phyloP scores from a whole-genome alignment of 2,113 vertebrate genomes.

The Synchiropus splendidus region DNA sequence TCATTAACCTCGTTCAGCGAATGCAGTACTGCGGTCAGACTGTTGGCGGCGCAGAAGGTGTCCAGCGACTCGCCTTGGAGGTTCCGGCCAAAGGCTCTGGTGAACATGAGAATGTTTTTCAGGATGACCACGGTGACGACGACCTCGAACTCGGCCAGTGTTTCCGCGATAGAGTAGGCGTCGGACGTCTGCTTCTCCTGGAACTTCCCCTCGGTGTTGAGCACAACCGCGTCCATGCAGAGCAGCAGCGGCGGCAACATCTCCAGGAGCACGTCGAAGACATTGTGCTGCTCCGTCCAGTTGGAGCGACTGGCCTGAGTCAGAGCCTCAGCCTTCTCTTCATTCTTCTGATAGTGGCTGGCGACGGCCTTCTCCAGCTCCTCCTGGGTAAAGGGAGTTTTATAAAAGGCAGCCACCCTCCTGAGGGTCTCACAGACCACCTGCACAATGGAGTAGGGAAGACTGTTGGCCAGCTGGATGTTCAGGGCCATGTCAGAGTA shows the following conservation, averaged over 20 bases:
- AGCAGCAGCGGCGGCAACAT: slow-evolving; percentile 72
- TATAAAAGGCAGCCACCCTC: slow-evolving; percentile 72
- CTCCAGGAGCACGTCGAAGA: slow-evolving; percentile 78
- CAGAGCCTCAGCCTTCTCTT: slow-evolving; percentile 65
- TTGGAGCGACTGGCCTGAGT: slow-evolving; percentile 65
- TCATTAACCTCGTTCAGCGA: slow-evolving; percentile 87
- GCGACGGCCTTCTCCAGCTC: slow-evolving; percentile 70
- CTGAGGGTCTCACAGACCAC: slow-evolving; percentile 75
- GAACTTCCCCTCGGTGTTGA: slow-evolving; percentile 62
- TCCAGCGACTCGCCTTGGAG: slow-evolving; percentile 80
- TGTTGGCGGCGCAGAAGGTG: slow-evolving; percentile 82
- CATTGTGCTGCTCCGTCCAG: slow-evolving; percentile 77
- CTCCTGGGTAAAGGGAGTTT: slow-evolving; percentile 54
- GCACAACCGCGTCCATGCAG: slow-evolving; percentile 74
- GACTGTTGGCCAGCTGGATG: slow-evolving; percentile 77
- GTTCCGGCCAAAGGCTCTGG: slow-evolving; percentile 82
- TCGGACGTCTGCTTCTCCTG: slow-evolving; percentile 35
- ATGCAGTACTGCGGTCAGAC: slow-evolving; percentile 81
- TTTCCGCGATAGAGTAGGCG: slow-evolving; percentile 72
- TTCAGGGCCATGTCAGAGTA: slow-evolving; percentile 82
- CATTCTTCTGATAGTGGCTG: slow-evolving; percentile 69
- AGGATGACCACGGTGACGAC: slow-evolving; percentile 78
- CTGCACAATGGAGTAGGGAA: slow-evolving; percentile 76
- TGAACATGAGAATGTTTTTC: slow-evolving; percentile 81
- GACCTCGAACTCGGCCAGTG: slow-evolving; percentile 79